Base-by-base conservation (phyloP, 1,140 invertebrate genomes). In the Adelges cooleyi region DNA sequence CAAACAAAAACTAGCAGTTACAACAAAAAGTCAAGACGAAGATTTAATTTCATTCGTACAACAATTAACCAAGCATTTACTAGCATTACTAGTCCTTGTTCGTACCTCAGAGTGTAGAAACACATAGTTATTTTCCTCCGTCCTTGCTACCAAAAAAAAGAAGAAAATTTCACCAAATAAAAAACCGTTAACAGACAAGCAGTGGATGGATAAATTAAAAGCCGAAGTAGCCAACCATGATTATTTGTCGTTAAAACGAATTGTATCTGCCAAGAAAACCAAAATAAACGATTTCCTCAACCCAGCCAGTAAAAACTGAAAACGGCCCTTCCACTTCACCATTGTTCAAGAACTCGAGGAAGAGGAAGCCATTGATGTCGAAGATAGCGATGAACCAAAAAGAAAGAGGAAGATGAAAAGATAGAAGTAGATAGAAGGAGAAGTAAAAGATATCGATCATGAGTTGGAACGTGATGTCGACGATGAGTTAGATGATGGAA, bases 301-400 rank as follows among this genome's bases (percentile, higher is more conserved):
- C 49, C n/a, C 20, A 25, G 6, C 22, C 11, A 65, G 15, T 20
- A 27, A 68, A 66, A 66, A 22, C 22, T 54, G 33, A 56, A 2
- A 65, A 49, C 22, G 42, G 10, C 38, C 1, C 22, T 33, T 18
- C 29, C 18, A 13, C 69, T 18, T 68, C 69, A 2, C 69, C 71
- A 66, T 18, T 53, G 0, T 72, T 72, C 59, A 70, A 66, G 78
- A 84, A 69, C 73, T 83, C 5, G 83, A 86, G 68, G 79, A 79
- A 40, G 78, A 76, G 23, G 81, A 82, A 65, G 74, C 69, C 20
- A 75, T 70, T n/a, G 74, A 67, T 38, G 76, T 78, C 25, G 74
- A 77, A 44, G 77, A 77, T 36, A 56, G 65, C 3, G 53, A 69
- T 33, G 67, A 69, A 22, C 62, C 2, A 76, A 77, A 77, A 73